Evolutionary conservation across 2,113 vertebrate genomes (phyloP).

Genomic region (Sakesphorus luctuosus): DNA sequence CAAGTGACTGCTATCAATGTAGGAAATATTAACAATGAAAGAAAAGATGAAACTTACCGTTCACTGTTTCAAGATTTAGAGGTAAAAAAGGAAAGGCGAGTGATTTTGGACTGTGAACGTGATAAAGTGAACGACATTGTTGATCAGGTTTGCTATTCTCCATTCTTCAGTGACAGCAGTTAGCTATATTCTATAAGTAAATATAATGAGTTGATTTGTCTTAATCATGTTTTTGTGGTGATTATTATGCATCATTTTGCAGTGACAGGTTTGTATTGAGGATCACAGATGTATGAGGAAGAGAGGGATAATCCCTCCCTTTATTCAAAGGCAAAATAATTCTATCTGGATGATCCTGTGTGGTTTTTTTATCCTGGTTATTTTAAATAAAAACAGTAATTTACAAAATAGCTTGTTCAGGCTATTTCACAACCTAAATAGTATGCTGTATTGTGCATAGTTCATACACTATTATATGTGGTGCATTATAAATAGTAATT

Average conservation of each 20-base stretch:
- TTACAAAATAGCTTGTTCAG: background rate
- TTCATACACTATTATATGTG: background rate
- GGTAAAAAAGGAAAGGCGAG: conserved; percentile 94
- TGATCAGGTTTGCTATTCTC: conserved; percentile 87
- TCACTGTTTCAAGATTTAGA: conserved; percentile 97
- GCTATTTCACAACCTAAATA: background rate
- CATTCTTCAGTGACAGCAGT: conserved; percentile 14
- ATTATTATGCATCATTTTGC: conserved; percentile 1
- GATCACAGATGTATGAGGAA: background rate
- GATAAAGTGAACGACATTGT: conserved; percentile 99
- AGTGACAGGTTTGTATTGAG: background rate
- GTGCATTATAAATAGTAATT: background rate
- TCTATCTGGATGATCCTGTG: background rate
- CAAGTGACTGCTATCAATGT: conserved; percentile 99
- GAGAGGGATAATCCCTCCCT: background rate
- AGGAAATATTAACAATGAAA: conserved; percentile 98
- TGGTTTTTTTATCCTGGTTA: background rate
- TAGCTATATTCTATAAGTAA: background rate
- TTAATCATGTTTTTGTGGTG: background rate
- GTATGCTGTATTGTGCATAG: background rate
- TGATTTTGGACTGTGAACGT: conserved; percentile 97
- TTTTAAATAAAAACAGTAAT: background rate
- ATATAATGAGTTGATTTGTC: background rate
- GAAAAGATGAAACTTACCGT: conserved; percentile 96
- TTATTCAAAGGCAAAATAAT: background rate